phyloP scores from a whole-genome alignment of 1,140 invertebrate genomes.

The Helicoverpa armigera region DNA sequence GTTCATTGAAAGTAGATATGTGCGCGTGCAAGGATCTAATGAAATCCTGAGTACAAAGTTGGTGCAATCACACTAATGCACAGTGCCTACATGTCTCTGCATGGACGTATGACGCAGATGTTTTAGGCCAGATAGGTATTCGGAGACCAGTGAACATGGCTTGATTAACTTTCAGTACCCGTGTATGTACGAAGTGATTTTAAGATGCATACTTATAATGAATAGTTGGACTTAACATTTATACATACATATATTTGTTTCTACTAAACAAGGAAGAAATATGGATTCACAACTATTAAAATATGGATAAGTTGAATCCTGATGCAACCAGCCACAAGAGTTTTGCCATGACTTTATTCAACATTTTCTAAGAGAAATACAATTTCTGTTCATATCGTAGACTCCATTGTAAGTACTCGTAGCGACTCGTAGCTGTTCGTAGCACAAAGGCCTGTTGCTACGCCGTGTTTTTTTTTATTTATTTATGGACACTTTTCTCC shows the following conservation, averaged over 20 bases:
- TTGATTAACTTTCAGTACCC: too few relatives aligned
- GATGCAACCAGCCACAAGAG: neutral
- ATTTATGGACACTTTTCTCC: constrained; percentile 50
- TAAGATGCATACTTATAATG: too few relatives aligned
- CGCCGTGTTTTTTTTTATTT: constrained; percentile 47
- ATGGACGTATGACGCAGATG: neutral
- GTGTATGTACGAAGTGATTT: too few relatives aligned
- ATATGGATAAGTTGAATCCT: too few relatives aligned
- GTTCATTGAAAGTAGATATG: neutral
- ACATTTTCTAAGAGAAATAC: constrained; percentile 19
- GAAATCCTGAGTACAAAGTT: neutral
- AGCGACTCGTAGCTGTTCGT: constrained; percentile 27
- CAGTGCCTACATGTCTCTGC: neutral
- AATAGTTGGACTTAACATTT: too few relatives aligned
- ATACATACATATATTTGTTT: too few relatives aligned
- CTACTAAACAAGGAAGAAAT: too few relatives aligned
- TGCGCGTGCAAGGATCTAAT: neutral
- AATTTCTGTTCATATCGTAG: constrained; percentile 26
- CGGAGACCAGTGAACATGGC: too few relatives aligned
- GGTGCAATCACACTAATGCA: neutral
- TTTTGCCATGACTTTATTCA: constrained; percentile 3
- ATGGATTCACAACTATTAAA: too few relatives aligned
- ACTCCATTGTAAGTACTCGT: constrained; percentile 1
- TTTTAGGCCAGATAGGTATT: too few relatives aligned
- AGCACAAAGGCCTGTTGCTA: constrained; percentile 28